A percentile compares a stretch with the other conserved stretches of the same genome.
Conservation (phyloP, 2,888 invertebrate genomes). For the Amblyteles armatorius region DNA sequence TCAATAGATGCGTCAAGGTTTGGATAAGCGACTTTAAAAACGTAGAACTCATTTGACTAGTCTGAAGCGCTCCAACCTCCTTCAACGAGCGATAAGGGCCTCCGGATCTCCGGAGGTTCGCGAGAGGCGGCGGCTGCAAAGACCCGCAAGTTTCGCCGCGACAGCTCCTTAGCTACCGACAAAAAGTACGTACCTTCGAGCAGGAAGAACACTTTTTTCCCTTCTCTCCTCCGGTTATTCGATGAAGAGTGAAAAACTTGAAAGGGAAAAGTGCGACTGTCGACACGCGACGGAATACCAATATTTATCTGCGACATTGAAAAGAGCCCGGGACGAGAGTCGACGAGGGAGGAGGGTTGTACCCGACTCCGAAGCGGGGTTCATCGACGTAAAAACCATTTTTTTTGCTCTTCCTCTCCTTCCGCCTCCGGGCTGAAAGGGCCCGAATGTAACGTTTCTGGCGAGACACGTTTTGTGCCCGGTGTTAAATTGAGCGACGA, state of each 20-base stretch:
- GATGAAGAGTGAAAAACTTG: slow-evolving; percentile 5
- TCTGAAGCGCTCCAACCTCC: too few species aligned
- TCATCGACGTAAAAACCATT: not conserved
- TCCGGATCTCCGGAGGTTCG: slow-evolving; percentile 5
- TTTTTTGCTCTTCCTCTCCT: not conserved
- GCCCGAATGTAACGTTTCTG: not conserved
- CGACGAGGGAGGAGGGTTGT: not conserved
- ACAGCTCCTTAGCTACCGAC: too few species aligned
- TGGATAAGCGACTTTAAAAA: not conserved
- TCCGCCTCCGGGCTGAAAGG: not conserved
- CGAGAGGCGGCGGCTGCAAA: slow-evolving; percentile 12
- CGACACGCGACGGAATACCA: slow-evolving; percentile 10
- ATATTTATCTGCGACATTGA: slow-evolving; percentile 35
- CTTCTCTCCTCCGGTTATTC: not conserved
- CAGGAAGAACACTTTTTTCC: slow-evolving; percentile 3
- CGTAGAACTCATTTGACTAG: too few species aligned
- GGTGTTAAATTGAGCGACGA: slow-evolving; percentile 12
- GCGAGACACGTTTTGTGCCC: not conserved
- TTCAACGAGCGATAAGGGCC: slow-evolving; percentile 2
- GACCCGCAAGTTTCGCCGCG: not conserved
- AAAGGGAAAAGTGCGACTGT: slow-evolving; percentile 13
- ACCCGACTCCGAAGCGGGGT: not conserved
- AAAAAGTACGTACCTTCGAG: too few species aligned
- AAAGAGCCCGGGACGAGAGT: not conserved
- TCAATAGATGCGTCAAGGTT: not conserved